Percentiles rank a stretch among this genome's conserved stretches.
Evolutionary conservation across 1,140 invertebrate species (phyloP).

Genomic region (Heliconius melpomene): DNA sequence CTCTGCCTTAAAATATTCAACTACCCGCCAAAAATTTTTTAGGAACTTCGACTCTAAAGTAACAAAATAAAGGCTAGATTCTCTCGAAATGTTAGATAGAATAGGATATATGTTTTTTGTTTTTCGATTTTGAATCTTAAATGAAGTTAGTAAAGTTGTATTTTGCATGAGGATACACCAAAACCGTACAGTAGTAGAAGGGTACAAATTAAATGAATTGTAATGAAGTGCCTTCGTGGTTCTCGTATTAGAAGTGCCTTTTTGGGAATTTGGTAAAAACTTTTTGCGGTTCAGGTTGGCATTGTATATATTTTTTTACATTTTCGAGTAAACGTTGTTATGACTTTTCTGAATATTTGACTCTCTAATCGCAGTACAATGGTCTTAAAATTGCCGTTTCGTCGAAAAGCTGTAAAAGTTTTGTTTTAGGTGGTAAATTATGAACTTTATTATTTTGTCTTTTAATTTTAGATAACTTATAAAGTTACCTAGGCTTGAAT

Average conservation of each 20-base stretch:
- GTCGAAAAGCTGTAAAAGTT: background rate
- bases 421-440: background rate
- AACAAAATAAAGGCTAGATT: constrained; percentile 18
- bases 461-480: background rate
- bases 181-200: constrained; percentile 22
- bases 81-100: background rate
- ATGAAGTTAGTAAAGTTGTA: background rate
- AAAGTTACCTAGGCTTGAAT: background rate
- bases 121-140: constrained; percentile 32
- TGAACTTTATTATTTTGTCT: too few species aligned
- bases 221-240: constrained; percentile 44
- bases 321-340: constrained; percentile 13
- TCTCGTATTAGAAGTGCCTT: constrained; percentile 26
- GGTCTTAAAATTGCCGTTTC: background rate
- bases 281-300: constrained; percentile 15
- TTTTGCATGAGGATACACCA: constrained; percentile 24
- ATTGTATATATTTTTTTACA: constrained; percentile 15
- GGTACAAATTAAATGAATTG: constrained; percentile 51
- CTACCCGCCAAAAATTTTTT: constrained; percentile 9
- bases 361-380: background rate
- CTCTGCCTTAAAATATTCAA: constrained; percentile 43
- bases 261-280: constrained; percentile 19
- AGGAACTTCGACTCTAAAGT: constrained; percentile 23
- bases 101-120: background rate
- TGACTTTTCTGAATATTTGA: constrained; percentile 12